These are phyloP conservation scores for Lepidurus couesii DNA, from an alignment of 1,140 invertebrate genomes.

Conservation along the genomic window DNA sequence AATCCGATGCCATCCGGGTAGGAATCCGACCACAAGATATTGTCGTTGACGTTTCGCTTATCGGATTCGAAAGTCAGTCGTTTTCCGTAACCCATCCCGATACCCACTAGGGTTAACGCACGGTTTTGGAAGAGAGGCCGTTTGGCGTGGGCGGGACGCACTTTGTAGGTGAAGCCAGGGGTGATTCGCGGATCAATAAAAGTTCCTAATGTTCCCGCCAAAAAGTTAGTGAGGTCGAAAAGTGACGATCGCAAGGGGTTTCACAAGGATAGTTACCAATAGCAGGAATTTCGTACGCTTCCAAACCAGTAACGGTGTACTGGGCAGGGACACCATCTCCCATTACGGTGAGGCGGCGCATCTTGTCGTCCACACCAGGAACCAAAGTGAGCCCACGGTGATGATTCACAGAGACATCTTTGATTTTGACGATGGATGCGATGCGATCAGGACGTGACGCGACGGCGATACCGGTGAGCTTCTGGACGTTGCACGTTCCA, in stretches of 20 bases:
- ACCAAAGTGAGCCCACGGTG: conserved; percentile 54
- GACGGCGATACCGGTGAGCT: conserved; percentile 52
- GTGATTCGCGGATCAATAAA: conserved; percentile 65
- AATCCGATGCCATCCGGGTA: conserved; percentile 65
- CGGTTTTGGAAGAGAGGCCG: conserved; percentile 57
- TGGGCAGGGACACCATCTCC: conserved; percentile 59
- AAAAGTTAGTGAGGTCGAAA: neutral
- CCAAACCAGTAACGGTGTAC: conserved; percentile 61
- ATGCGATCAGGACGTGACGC: conserved; percentile 47
- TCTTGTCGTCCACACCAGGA: conserved; percentile 54
- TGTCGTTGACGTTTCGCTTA: conserved; percentile 53
- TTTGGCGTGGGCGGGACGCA: conserved; percentile 57
- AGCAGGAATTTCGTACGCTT: conserved; percentile 64
- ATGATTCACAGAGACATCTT: conserved; percentile 48
- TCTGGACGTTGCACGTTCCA: conserved; percentile 50
- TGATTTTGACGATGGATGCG: neutral
- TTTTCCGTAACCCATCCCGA: conserved; percentile 71
- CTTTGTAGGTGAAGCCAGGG: conserved; percentile 65
- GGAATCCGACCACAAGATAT: conserved; percentile 73
- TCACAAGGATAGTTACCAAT: conserved; percentile 52
- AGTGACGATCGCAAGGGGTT: neutral
- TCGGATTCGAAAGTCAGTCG: conserved; percentile 65
- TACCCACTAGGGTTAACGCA: conserved; percentile 56
- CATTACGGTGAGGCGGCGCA: conserved; percentile 54
- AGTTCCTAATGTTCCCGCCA: conserved; percentile 51